Evolutionary conservation across 2,113 vertebrate species (phyloP).

Genomic region (Kryptolebias marmoratus): DNA sequence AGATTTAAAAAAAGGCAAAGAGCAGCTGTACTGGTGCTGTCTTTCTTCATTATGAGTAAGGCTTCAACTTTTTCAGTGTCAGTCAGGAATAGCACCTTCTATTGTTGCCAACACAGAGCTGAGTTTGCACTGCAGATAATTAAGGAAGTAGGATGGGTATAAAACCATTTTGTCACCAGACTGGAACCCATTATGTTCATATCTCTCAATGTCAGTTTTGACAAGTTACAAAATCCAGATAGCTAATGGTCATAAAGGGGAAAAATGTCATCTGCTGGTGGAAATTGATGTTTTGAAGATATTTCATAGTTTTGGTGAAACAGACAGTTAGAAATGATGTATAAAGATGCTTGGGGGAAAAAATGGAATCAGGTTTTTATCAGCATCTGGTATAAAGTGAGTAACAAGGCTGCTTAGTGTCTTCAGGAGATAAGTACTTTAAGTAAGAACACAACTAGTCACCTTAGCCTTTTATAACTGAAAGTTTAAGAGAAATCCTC

Average conservation of each 20-base stretch:
- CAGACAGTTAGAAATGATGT: too few relatives aligned
- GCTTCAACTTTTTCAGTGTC: background rate
- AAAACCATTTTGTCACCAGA: slow-evolving; percentile 18
- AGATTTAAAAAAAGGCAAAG: background rate
- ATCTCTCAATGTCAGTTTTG: background rate
- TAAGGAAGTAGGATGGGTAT: background rate
- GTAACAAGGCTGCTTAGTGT: too few relatives aligned
- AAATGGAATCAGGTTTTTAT: too few relatives aligned
- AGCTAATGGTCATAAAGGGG: background rate
- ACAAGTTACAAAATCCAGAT: background rate
- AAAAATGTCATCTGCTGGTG: background rate
- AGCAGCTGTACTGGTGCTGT: background rate
- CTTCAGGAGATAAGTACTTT: too few relatives aligned
- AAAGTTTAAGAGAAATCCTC: too few relatives aligned
- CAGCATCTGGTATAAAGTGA: too few relatives aligned
- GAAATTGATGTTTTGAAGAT: background rate
- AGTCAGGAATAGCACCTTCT: background rate
- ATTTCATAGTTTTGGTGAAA: too few relatives aligned
- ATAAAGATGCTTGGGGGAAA: too few relatives aligned
- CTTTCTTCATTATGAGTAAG: too few relatives aligned
- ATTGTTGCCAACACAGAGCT: background rate
- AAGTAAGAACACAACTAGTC: too few relatives aligned
- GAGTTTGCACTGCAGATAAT: background rate
- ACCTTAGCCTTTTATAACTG: too few relatives aligned
- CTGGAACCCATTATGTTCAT: slow-evolving; percentile 17